Conservation (phyloP, 2,888 invertebrate genomes). For the Notodonta ziczac region DNA sequence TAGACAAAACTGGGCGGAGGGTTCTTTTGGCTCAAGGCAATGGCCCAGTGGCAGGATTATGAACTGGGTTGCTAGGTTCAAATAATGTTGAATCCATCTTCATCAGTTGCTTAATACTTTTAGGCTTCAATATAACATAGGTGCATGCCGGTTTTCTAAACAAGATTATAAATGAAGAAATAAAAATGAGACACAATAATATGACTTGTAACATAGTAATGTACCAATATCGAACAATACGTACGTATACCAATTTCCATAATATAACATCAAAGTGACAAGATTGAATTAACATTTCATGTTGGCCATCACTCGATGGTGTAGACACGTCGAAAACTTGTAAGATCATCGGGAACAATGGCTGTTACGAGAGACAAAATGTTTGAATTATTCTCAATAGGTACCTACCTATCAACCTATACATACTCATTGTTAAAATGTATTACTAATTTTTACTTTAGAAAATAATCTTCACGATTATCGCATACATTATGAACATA, state of each 20-base stretch:
- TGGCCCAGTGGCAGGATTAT: too few species aligned
- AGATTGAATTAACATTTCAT: slow-evolving; percentile 73
- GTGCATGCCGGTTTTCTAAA: not conserved
- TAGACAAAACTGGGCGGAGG: too few species aligned
- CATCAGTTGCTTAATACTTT: not conserved
- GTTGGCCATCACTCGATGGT: slow-evolving; percentile 60
- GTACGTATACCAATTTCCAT: slow-evolving; percentile 53
- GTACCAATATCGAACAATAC: slow-evolving; percentile 44
- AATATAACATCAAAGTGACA: slow-evolving; percentile 63
- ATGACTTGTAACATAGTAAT: slow-evolving; percentile 37
- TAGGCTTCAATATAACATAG: not conserved
- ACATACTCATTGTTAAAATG: too few species aligned
- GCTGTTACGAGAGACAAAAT: slow-evolving; percentile 21
- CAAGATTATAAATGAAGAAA: too few species aligned
- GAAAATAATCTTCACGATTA: too few species aligned
- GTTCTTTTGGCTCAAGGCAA: too few species aligned
- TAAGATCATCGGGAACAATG: slow-evolving; percentile 73
- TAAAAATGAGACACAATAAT: slow-evolving; percentile 17
- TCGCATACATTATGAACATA: too few species aligned
- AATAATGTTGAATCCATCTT: too few species aligned
- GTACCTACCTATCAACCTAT: not conserved
- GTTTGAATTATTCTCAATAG: slow-evolving; percentile 16
- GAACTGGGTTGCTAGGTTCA: too few species aligned
- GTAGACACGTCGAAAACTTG: slow-evolving; percentile 64
- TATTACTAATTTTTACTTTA: too few species aligned